phyloP scores from a whole-genome alignment of 2,113 vertebrate species.

The Tachysurus vachellii region DNA sequence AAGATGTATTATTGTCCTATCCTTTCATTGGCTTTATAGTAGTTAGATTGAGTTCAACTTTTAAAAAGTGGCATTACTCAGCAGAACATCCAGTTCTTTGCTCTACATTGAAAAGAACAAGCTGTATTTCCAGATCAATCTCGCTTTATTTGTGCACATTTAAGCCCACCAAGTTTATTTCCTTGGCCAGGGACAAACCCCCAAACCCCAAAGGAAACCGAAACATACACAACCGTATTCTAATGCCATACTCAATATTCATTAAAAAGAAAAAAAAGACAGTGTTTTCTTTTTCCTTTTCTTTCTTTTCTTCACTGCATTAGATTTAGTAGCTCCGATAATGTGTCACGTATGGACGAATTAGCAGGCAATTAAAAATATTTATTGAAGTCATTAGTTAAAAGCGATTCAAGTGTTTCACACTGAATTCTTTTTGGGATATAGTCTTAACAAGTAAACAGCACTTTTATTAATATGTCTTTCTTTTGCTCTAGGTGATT shows the following conservation, averaged over 20 bases:
- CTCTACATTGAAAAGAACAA: neutral
- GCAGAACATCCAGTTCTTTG: neutral
- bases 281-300: neutral
- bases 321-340: constrained; percentile 14
- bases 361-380: neutral
- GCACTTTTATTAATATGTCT: neutral
- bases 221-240: neutral
- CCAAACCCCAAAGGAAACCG: neutral
- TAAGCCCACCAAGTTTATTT: neutral
- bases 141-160: neutral
- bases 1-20: neutral
- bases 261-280: neutral
- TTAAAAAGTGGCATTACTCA: neutral
- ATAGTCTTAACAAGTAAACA: neutral
- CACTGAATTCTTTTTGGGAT: neutral
- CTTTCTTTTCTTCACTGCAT: neutral
- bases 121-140: neutral
- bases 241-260: neutral
- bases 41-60: neutral
- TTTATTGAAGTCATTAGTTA: neutral
- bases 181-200: neutral
- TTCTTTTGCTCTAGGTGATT: constrained; percentile 79
- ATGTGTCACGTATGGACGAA: neutral
- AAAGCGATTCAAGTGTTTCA: neutral
- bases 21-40: neutral